A percentile compares a stretch with the other conserved stretches of the same genome.
Evolutionary conservation across 2,888 invertebrate genomes (phyloP).

Genomic region (Melinaea menophilus): DNA sequence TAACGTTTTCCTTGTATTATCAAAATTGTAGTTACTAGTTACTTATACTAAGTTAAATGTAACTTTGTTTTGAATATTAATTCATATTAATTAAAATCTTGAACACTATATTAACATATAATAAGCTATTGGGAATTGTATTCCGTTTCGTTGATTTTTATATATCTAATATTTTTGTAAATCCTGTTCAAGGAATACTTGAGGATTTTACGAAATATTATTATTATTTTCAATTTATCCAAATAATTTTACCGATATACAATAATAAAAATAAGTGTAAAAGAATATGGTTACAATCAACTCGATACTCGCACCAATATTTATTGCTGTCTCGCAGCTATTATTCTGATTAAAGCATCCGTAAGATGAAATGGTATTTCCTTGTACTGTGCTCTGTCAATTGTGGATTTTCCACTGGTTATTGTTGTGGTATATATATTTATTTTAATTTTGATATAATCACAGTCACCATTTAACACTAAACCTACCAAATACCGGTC

Average conservation of each 20-base stretch:
- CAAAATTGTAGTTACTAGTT: background rate
- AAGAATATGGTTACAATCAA: background rate
- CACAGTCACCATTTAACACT: too few relatives aligned
- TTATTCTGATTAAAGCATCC: slow-evolving; percentile 23
- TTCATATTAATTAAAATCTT: background rate
- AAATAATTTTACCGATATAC: background rate
- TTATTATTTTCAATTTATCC: too few relatives aligned
- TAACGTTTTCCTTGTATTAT: background rate
- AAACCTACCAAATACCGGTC: too few relatives aligned
- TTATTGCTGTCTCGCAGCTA: slow-evolving; percentile 16
- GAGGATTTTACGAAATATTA: too few relatives aligned
- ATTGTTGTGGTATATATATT: too few relatives aligned
- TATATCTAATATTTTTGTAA: too few relatives aligned
- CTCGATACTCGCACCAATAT: slow-evolving; percentile 15
- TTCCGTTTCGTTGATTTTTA: too few relatives aligned
- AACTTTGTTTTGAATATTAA: background rate
- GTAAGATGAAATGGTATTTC: slow-evolving; percentile 15
- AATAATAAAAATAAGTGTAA: background rate
- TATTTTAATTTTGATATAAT: too few relatives aligned
- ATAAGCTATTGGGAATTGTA: too few relatives aligned
- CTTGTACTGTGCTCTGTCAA: background rate
- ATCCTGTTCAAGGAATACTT: too few relatives aligned
- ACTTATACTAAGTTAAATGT: background rate
- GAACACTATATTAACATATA: too few relatives aligned
- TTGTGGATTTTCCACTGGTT: background rate